Conservation (phyloP, 2,888 invertebrate species). For the Agrochola litura region DNA sequence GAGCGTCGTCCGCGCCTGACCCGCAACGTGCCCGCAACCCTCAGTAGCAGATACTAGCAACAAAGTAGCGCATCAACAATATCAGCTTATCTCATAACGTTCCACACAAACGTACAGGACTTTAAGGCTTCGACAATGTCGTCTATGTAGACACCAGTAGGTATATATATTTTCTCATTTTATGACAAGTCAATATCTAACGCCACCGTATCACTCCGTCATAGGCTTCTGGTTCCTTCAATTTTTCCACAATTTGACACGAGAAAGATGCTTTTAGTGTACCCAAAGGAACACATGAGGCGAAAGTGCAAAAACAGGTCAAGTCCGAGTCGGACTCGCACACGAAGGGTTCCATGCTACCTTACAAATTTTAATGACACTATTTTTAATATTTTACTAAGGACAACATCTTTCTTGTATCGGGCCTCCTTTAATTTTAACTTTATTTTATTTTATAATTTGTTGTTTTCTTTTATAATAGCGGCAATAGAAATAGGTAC, state of each 20-base stretch:
- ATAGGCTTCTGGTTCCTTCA: conserved; percentile 12
- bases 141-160: neutral
- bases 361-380: too few relatives aligned
- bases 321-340: too few relatives aligned
- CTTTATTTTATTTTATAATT: too few relatives aligned
- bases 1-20: conserved; percentile 19
- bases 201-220: neutral
- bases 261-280: conserved; percentile 30
- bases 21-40: conserved; percentile 14
- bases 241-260: conserved; percentile 29
- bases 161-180: neutral
- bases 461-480: too few relatives aligned
- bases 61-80: conserved; percentile 46
- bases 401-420: too few relatives aligned
- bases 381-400: too few relatives aligned
- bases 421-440: too few relatives aligned
- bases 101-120: conserved; percentile 29
- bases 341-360: too few relatives aligned
- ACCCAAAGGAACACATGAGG: conserved; percentile 12
- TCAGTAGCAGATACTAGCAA: conserved; percentile 26
- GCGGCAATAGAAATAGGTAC: too few relatives aligned
- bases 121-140: conserved; percentile 17
- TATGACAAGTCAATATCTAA: neutral
- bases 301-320: conserved; percentile 16
- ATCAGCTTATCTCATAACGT: conserved; percentile 45